These are phyloP conservation scores for Temnothorax nylanderi DNA, from an alignment of 1,140 invertebrate species.

Conservation along the genomic window DNA sequence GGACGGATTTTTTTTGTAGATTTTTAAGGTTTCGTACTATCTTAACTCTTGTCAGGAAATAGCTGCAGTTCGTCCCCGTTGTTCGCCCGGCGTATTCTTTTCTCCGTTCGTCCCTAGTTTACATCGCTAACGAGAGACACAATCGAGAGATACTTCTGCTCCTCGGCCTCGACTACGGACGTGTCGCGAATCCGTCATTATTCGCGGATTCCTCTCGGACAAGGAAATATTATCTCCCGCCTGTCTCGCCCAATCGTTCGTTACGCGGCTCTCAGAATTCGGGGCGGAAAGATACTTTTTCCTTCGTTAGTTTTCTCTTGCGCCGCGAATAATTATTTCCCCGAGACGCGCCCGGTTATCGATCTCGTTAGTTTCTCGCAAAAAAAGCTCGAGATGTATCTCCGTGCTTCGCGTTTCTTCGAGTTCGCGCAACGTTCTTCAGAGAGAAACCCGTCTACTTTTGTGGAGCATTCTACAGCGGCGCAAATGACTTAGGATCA, in stretches of 20 bases:
- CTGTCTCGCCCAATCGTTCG: conserved; percentile 38
- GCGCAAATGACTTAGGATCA: not conserved
- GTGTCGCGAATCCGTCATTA: conserved; percentile 61
- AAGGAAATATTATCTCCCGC: conserved; percentile 37
- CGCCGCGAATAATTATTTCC: conserved; percentile 49
- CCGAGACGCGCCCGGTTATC: conserved; percentile 14
- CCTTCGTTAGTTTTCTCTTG: conserved; percentile 42
- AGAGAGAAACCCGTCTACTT: not conserved
- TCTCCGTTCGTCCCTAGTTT: conserved; percentile 26
- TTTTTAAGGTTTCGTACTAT: not conserved
- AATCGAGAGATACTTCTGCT: conserved; percentile 50
- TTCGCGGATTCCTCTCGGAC: conserved; percentile 40
- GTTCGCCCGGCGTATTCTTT: conserved; percentile 32
- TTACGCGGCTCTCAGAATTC: conserved; percentile 49
- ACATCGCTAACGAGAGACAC: conserved; percentile 54
- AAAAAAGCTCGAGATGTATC: not conserved
- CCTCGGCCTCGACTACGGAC: conserved; percentile 26
- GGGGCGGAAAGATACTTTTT: conserved; percentile 28
- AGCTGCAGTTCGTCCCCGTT: not conserved
- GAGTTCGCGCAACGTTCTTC: not conserved
- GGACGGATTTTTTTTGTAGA: not conserved
- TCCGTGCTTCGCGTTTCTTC: not conserved
- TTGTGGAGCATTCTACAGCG: not conserved
- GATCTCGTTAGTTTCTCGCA: conserved; percentile 15
- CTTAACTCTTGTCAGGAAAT: not conserved